A percentile compares a stretch with the other conserved stretches of the same genome.
Conservation (phyloP, 2,888 invertebrate genomes). For the Drosophila pullipes region DNA sequence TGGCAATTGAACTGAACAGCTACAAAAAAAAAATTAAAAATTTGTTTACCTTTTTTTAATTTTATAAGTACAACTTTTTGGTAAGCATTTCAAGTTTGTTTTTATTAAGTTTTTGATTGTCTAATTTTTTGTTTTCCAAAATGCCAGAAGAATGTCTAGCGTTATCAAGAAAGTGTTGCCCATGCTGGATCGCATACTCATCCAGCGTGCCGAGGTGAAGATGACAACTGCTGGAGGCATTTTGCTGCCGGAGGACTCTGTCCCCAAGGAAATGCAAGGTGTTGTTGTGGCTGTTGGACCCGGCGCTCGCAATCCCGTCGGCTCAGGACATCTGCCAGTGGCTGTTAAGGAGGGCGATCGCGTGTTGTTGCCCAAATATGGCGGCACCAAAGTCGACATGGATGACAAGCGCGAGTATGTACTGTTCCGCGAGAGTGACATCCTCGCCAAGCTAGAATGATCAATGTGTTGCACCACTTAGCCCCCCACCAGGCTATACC, state of each 20-base stretch:
- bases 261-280: conserved; percentile 95
- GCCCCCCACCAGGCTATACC: background rate
- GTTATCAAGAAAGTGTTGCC: conserved; percentile 90
- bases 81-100: background rate
- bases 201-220: conserved; percentile 95
- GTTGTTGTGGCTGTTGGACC: conserved; percentile 97
- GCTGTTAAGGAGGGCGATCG: conserved; percentile 95
- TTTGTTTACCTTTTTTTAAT: background rate
- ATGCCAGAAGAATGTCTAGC: conserved; percentile 48
- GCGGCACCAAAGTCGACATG: conserved; percentile 97
- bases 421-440: conserved; percentile 97
- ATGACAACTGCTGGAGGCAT: conserved; percentile 97
- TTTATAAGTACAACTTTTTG: conserved; percentile 6
- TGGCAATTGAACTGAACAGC: conserved; percentile 14
- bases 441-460: conserved; percentile 94
- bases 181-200: conserved; percentile 96
- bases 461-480: background rate
- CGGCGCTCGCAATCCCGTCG: conserved; percentile 93
- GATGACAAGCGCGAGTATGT: conserved; percentile 96
- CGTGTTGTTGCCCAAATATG: conserved; percentile 98
- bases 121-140: background rate
- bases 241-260: conserved; percentile 97
- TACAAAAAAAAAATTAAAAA: conserved; percentile 14
- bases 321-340: conserved; percentile 93
- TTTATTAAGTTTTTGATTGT: background rate